These are phyloP conservation scores for Galaxias olidus DNA, from an alignment of 2,797 vertebrate species.

Conservation along the genomic window DNA sequence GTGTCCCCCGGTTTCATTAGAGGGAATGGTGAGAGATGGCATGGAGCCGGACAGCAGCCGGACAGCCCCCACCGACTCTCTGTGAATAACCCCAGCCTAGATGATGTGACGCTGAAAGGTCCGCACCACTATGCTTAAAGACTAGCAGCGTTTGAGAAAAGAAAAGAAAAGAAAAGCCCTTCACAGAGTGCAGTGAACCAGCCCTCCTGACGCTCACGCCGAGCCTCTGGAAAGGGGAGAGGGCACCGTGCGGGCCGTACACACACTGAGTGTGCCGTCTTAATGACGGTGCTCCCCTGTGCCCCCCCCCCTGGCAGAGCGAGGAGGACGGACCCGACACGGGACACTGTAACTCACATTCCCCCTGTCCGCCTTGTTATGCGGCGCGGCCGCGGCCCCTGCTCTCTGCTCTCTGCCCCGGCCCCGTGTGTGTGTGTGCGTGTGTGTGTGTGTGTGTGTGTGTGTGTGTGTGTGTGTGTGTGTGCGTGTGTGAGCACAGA, in stretches of 20 bases:
- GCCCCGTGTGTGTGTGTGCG: slow-evolving; percentile 7
- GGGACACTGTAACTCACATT: slow-evolving; percentile 18
- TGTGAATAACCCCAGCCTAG: neutral
- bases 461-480: slow-evolving; percentile 11
- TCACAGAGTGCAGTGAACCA: no score
- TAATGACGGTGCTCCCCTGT: slow-evolving; percentile 14
- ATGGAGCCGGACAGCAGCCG: slow-evolving; percentile 14
- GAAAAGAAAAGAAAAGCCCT: no score
- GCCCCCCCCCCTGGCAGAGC: slow-evolving; percentile 11
- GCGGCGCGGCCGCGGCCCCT: slow-evolving; percentile 23
- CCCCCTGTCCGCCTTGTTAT: slow-evolving; percentile 24
- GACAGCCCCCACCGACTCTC: neutral
- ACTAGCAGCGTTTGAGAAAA: no score
- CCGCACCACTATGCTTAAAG: neutral
- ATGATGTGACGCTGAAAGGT: neutral
- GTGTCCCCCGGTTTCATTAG: slow-evolving; percentile 8
- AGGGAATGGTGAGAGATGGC: slow-evolving; percentile 7
- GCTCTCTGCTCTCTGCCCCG: slow-evolving; percentile 21
- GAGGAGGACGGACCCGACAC: slow-evolving; percentile 12
- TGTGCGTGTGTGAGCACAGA: slow-evolving; percentile 26
- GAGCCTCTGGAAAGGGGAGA: no score
- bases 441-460: slow-evolving; percentile 11
- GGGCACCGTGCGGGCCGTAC: no score
- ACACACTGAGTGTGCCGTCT: neutral
- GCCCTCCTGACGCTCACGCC: no score